These are phyloP conservation scores for Ammodramus savannarum DNA, from an alignment of 2,113 vertebrate species.

Conservation along the genomic window DNA sequence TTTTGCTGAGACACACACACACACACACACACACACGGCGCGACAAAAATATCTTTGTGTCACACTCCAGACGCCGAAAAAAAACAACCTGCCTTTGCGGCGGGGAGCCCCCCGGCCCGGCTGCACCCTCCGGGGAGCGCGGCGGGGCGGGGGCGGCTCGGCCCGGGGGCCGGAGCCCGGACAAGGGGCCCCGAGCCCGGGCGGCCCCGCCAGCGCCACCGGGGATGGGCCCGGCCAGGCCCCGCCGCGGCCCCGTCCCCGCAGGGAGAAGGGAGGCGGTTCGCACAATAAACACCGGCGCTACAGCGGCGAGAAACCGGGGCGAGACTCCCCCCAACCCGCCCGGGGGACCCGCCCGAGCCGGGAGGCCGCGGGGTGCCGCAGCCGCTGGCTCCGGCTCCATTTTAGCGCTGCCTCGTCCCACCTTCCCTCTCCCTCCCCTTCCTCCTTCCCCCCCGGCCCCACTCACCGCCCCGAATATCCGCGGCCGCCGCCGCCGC, in stretches of 20 bases:
- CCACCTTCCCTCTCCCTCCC: slow-evolving; percentile 16
- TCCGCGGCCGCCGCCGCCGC: not conserved
- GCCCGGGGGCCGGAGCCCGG: not conserved
- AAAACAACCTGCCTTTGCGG: not conserved
- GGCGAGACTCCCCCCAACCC: not conserved
- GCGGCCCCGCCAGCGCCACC: not conserved
- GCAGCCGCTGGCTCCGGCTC: slow-evolving; percentile 9
- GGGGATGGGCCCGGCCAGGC: not conserved
- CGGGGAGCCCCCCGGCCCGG: not conserved
- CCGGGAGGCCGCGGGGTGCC: not conserved
- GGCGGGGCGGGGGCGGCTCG: not conserved
- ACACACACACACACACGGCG: not conserved
- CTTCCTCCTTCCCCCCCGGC: not conserved
- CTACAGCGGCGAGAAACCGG: not conserved
- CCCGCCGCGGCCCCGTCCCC: not conserved
- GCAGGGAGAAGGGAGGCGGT: not conserved
- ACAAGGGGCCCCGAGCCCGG: not conserved
- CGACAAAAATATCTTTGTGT: slow-evolving; percentile 37
- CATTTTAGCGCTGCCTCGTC: slow-evolving; percentile 36
- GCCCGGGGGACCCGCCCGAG: not conserved
- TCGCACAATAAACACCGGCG: not conserved
- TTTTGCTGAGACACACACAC: not conserved
- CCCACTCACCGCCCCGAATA: not conserved
- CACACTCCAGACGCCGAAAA: not conserved
- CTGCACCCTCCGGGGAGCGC: not conserved